Evolutionary conservation across 2,888 invertebrate genomes (phyloP), one percentile per base, ranked within the genome.

Genomic region (Colletes collaris): DNA sequence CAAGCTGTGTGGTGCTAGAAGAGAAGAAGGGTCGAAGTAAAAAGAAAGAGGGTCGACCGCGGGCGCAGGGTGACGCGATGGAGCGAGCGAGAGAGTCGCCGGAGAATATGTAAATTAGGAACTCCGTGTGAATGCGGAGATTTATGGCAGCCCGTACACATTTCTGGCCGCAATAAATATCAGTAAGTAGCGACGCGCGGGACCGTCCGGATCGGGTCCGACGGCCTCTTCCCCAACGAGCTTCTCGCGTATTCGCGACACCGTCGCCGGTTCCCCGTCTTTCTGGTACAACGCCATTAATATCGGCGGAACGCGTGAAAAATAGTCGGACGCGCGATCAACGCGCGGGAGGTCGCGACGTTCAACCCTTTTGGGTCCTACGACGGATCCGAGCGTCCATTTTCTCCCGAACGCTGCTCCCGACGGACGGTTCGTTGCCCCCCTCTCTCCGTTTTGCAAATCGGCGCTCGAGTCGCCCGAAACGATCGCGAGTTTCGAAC

Each of bases 151-250:
- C 85, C 90, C 91, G 89, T 91, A 91, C 92, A 90, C 91, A 92
- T 92, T 93, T 93, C 92, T 92, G 92, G 92, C 88, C 90, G 92
- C 91, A 93, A 93, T 92, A 93, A 93, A 92, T 92, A 93, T 93
- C 92, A 92, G 93, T 92, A 93, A 93, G 93, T 92, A 93, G 93
- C 89, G 89, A 90, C 89, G 90, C 89, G 85, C 88, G 90, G 87
- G 88, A 89, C 89, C 83, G 87, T 89, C 88, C 88, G 89, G 88
- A 88, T 87, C 87, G 85, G 81, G 75, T 79, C 76, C 68, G 77
- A 62, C 63, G 69, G 62, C 19, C 27, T 76, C 68, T 76, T 64
- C 49, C 27, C 69, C 67, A 64, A 67, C 66, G 56, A 40, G 63
- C 74, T 16, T 16, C 16, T 60, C 63, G 68, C 59, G 60, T 59